Evolutionary conservation across 2,797 vertebrate genomes (phyloP).

Genomic region (Catamblyrhynchus diadema): DNA sequence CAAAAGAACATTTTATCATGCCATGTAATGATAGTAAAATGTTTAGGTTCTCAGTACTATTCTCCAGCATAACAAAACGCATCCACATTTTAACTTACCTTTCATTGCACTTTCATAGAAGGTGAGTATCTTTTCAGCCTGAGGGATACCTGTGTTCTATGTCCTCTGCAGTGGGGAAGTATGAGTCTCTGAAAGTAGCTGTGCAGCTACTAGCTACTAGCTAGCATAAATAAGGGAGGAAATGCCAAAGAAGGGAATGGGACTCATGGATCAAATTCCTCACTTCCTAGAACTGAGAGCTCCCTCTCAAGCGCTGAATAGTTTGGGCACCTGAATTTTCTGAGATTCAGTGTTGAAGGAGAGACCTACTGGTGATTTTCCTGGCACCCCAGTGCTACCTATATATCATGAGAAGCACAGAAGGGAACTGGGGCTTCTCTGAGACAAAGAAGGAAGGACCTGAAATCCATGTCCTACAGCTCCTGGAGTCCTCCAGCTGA

Average conservation of each 20-base stretch:
- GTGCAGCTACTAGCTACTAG: too few species aligned
- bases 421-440: not conserved
- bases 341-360: not conserved
- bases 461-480: not conserved
- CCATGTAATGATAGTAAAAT: not conserved
- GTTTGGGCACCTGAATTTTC: not conserved
- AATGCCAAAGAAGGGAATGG: not conserved
- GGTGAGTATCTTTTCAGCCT: not conserved
- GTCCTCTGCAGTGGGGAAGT: not conserved
- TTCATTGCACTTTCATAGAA: not conserved
- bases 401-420: fast-evolving
- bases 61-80: not conserved
- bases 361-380: not conserved
- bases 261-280: not conserved
- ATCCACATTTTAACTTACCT: not conserved
- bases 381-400: not conserved
- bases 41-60: not conserved
- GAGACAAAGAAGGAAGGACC: not conserved
- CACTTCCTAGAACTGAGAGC: not conserved
- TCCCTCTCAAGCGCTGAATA: not conserved
- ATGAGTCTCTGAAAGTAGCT: not conserved
- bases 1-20: not conserved
- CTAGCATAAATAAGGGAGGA: not conserved
- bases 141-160: not conserved
- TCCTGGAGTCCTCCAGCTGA: not conserved